phyloP scores from a whole-genome alignment of 2,888 invertebrate species.

The Cerastis rubricosa region DNA sequence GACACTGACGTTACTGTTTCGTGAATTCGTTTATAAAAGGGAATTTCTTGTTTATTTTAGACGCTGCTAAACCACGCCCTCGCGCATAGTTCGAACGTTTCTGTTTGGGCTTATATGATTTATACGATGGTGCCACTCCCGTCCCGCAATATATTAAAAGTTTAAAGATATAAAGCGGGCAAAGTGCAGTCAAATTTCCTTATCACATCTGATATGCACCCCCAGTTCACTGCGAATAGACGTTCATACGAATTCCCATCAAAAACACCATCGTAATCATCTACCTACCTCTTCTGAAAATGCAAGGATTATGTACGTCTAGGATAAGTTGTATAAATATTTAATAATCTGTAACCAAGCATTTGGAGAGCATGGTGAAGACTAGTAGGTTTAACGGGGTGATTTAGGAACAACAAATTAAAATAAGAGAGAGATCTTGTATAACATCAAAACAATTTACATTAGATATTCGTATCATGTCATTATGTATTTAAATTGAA shows the following conservation, averaged over 20 bases:
- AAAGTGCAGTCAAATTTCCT: not conserved
- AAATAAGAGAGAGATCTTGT: not conserved
- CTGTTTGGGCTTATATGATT: not conserved
- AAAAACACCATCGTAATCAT: not conserved
- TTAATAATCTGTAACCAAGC: not conserved
- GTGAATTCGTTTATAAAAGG: not conserved
- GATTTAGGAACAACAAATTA: not conserved
- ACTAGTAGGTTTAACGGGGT: not conserved
- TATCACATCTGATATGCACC: not conserved
- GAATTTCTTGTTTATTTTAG: not conserved
- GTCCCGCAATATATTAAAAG: not conserved
- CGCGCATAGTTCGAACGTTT: not conserved
- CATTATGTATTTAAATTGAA: conserved; percentile 10
- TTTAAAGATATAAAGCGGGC: not conserved
- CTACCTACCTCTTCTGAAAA: not conserved
- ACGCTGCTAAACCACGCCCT: not conserved
- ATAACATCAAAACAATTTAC: not conserved
- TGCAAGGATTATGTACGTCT: not conserved
- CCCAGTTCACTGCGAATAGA: not conserved
- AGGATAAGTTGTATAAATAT: not conserved
- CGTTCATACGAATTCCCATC: not conserved
- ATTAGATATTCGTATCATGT: not conserved
- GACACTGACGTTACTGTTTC: not conserved
- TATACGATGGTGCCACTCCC: not conserved
- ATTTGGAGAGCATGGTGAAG: not conserved